Evolutionary conservation across 2,113 vertebrate genomes (phyloP).

Genomic region (Rhegmatorhina hoffmannsi): DNA sequence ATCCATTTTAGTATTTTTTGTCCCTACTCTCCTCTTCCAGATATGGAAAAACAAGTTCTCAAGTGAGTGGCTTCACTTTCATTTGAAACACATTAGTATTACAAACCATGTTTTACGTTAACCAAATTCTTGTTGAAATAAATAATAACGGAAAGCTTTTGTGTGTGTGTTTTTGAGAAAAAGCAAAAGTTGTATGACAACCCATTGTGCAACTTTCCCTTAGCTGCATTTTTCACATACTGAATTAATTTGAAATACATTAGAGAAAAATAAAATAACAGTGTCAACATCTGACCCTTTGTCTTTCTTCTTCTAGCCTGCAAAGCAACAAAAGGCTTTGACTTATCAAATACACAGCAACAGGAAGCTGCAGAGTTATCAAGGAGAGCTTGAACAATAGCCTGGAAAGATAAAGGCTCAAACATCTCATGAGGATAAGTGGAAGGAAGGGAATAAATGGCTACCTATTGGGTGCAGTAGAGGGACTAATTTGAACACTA

Average conservation of each 20-base stretch:
- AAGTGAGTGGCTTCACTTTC: neutral
- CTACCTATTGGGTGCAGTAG: neutral
- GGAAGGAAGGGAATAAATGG: neutral
- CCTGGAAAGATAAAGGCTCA: neutral
- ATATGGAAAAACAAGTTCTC: neutral
- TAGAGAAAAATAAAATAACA: neutral
- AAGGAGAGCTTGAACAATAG: neutral
- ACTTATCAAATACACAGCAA: neutral
- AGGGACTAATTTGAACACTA: neutral
- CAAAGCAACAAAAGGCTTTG: neutral
- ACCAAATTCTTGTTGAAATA: neutral
- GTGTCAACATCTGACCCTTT: neutral
- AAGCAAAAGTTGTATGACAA: neutral
- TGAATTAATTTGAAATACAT: neutral
- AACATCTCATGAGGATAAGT: neutral
- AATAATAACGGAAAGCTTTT: neutral
- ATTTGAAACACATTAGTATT: neutral
- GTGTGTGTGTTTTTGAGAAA: neutral
- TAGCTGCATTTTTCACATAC: neutral
- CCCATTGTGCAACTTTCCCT: neutral
- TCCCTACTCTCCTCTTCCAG: neutral
- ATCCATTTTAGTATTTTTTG: neutral
- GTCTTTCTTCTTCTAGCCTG: neutral
- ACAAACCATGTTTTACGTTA: neutral
- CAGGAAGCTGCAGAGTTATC: neutral